Conservation (phyloP, 2,113 vertebrate species). For the Diglossa brunneiventris region DNA sequence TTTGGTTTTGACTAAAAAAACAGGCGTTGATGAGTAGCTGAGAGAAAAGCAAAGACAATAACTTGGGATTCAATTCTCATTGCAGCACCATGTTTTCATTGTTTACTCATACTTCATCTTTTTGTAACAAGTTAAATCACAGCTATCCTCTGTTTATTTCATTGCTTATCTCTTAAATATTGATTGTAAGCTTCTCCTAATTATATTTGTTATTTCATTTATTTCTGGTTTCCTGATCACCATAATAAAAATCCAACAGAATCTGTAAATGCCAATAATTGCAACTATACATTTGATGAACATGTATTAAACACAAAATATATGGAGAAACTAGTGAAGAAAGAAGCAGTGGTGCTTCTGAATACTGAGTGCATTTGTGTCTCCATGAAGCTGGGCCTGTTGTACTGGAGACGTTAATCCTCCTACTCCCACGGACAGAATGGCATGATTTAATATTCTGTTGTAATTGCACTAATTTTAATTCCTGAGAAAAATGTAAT, state of each 20-base stretch:
- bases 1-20: background rate
- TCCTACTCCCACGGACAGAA: background rate
- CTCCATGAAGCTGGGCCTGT: background rate
- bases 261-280: background rate
- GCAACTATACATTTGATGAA: background rate
- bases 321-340: background rate
- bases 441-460: background rate
- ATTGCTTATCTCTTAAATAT: background rate
- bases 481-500: background rate
- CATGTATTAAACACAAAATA: background rate
- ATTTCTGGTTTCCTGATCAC: background rate
- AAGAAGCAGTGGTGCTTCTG: background rate
- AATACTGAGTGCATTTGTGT: background rate
- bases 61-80: background rate
- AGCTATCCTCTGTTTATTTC: background rate
- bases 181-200: background rate
- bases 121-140: background rate
- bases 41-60: background rate
- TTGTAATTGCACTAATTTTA: background rate
- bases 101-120: background rate
- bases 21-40: background rate
- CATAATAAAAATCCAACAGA: background rate
- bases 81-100: background rate
- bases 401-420: background rate
- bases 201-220: background rate